Conservation (phyloP, 2,797 vertebrate species). For the Echeneis naucrates region DNA sequence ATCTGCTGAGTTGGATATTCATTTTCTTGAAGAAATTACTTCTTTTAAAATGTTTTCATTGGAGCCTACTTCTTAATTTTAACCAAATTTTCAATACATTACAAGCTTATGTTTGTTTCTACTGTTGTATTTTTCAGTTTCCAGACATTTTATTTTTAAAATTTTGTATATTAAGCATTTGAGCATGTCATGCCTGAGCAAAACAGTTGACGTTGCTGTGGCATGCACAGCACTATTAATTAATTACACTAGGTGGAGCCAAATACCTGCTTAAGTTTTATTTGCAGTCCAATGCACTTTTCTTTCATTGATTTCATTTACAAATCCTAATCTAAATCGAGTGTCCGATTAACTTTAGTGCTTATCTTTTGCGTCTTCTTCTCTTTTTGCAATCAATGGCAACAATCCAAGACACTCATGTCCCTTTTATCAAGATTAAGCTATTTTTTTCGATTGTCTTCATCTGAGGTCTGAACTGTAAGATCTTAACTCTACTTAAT, state of each 20-base stretch:
- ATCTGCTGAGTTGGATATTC: no score
- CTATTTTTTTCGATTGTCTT: not conserved
- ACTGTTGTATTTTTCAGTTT: no score
- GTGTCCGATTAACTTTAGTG: not conserved
- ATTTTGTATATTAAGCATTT: no score
- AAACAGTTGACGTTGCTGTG: no score
- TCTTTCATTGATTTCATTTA: not conserved
- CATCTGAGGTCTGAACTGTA: not conserved
- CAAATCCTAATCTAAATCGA: not conserved
- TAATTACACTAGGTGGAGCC: conserved; percentile 53
- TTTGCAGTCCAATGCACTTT: not conserved
- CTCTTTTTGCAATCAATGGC: not conserved
- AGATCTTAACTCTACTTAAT: not conserved
- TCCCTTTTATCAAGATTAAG: not conserved
- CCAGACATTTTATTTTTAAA: not conserved
- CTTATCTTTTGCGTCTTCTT: no score
- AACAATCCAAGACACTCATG: not conserved
- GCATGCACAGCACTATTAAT: no score
- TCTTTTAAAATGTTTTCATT: no score
- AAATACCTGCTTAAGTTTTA: not conserved
- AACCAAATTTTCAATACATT: no score
- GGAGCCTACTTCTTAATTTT: no score
- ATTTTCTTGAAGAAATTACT: no score
- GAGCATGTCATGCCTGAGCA: no score
- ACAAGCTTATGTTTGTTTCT: no score